Evolutionary conservation across 2,888 invertebrate species (phyloP).

Genomic region (Lottia gigantea): DNA sequence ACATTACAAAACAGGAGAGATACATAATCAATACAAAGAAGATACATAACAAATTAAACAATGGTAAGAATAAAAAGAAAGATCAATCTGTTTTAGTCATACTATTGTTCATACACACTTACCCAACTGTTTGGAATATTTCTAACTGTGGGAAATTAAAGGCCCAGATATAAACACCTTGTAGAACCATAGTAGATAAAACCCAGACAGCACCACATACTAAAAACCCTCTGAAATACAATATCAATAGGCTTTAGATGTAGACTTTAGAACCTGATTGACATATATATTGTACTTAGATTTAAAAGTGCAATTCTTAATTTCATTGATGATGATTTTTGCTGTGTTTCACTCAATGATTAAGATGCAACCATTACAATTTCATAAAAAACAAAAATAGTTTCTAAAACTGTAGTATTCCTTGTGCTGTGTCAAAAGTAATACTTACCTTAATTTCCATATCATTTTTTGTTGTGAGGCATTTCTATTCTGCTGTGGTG

Average conservation of each 20-base stretch:
- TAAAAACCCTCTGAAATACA: slow-evolving; percentile 48
- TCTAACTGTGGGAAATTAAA: slow-evolving; percentile 54
- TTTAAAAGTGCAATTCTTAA: no score
- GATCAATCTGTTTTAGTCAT: background rate
- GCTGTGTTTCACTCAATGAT: no score
- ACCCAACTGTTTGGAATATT: slow-evolving; percentile 50
- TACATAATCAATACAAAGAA: no score
- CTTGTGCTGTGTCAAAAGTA: background rate
- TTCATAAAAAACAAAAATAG: no score
- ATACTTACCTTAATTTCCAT: slow-evolving; percentile 55
- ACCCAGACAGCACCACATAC: slow-evolving; percentile 59
- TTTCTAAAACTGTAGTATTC: no score
- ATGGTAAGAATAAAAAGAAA: background rate
- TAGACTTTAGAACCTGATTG: no score
- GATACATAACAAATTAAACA: background rate
- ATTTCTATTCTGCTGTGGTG: slow-evolving; percentile 52
- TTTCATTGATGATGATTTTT: no score
- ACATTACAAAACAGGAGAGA: no score
- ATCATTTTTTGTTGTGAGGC: slow-evolving; percentile 62
- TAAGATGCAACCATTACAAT: no score
- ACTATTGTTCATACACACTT: slow-evolving; percentile 22
- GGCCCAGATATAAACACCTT: slow-evolving; percentile 60
- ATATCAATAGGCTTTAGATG: no score
- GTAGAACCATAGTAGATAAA: slow-evolving; percentile 50
- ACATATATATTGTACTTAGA: no score